Evolutionary conservation across 2,888 invertebrate genomes (phyloP), one percentile per base, ranked within the genome.

Genomic region (Molanna angustata): DNA sequence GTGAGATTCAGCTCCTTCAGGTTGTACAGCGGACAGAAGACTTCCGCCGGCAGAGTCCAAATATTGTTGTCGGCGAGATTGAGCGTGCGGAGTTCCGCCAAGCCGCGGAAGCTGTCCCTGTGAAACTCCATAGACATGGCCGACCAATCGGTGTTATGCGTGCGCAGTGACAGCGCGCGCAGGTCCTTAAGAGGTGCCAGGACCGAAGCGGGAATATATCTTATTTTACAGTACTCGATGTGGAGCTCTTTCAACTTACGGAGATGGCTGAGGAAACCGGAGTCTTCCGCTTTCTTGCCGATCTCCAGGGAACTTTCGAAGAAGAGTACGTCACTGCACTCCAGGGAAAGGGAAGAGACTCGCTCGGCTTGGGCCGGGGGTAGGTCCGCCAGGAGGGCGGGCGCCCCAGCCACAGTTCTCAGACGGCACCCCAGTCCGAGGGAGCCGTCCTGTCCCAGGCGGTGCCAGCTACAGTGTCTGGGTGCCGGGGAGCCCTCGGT

Each of bases 141-240:
- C 11, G 88, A 85, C 88, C 88, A 88, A 65, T 88, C 87, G 20
- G 85, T 84, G 67, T 88, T 89, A 66, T 85, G 86, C 14, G 88
- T 88, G 42, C 86, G 79, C 60, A 91, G 71, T 21, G 83, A 80
- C 46, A 91, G 71, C 58, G 78, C 79, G 45, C 82, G 75, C 19
- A 91, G 71, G 63, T 85, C 83, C 62, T 80, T 80, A 27, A 89
- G 74, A 43, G 84, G 80, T 19, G 82, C 75, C 62, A 91, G 75
- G 44, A 85, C 84, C 33, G 84, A 83, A 21, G 83, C 81, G 3
- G 88, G 86, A 52, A 90, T 78, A 64, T 84, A 83, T 60, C 86
- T 79, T 60, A 90, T 83, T 72, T 89, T 89, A 70, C 90, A 90
- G 59, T 82, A 84, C 63, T 88, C 88, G 66, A 90, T 80, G 59